Evolutionary conservation across 2,797 vertebrate genomes (phyloP), one percentile per base, ranked within the genome.

Genomic region (Vultur gryphus): DNA sequence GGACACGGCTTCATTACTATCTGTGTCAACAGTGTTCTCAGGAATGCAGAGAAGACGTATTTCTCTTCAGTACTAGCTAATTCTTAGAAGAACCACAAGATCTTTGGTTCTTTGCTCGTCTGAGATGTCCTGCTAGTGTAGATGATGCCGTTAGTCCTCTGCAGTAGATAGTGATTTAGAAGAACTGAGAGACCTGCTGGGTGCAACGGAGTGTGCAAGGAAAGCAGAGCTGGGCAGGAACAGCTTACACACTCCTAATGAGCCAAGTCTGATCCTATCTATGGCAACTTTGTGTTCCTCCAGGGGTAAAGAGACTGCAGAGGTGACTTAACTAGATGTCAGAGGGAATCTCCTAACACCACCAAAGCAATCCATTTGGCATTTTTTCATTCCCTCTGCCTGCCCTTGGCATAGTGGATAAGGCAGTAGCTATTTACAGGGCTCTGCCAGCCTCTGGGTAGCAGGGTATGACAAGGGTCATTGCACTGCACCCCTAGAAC

Each of bases 221-320:
- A 61, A 85, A 49, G 78, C 39, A 91, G 76, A 88, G 79, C 15
- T 0, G 0, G 55, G 62, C 78, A 92, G 65, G 70, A 96, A 85
- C 43, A 93, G 33, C 43, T 93, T 37, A 78, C 33, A 84, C 51
- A 35, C 39, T 41, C 26, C 61, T 48, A n/a, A 81, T 35, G 66
- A 94, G 65, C 66, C 95, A 95, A 2, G 54, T 69, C 87, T 39
- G 93, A 92, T 93, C 51, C 84, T 93, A 91, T 87, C 92, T 88
- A 1, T 35, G 73, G 69, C 44, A 91, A 78, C 82, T 97, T 72
- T 52, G 54, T 84, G 44, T 77, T 85, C 87, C 91, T 88, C 20
- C 87, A 78, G 76, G 89, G 87, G 13, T 64, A 69, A 72, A 86
- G 57, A 92, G 52, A 51, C 81, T 65, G 35, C 49, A 83, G 61